Percentiles rank a stretch among this genome's conserved stretches.
Conservation (phyloP, 2,888 invertebrate genomes). For the Apamea crenata region DNA sequence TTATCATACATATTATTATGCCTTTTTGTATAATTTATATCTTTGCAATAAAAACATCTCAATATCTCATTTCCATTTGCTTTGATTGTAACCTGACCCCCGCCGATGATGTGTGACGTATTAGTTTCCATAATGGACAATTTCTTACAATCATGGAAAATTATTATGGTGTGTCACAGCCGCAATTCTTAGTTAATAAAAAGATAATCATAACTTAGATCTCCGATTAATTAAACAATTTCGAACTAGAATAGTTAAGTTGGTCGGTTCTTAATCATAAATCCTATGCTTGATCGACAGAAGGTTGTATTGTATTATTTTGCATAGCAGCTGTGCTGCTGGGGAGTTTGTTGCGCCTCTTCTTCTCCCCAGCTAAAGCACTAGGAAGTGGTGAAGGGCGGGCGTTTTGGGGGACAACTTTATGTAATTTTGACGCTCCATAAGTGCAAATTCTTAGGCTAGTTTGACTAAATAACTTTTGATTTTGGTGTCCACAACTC, state of each 20-base stretch:
- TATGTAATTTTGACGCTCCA: not conserved
- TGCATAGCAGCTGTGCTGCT: not conserved
- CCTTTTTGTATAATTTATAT: conserved; percentile 14
- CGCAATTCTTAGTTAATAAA: not conserved
- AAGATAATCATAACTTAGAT: not conserved
- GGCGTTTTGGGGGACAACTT: not conserved
- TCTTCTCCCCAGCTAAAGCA: not conserved
- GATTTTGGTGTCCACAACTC: not conserved
- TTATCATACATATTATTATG: conserved; percentile 5
- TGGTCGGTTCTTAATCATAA: not conserved
- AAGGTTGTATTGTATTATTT: not conserved
- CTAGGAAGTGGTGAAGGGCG: not conserved
- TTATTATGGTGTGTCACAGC: not conserved
- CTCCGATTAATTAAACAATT: not conserved
- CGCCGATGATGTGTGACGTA: conserved; percentile 2
- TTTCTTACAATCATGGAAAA: not conserved
- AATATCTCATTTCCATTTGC: conserved; percentile 20
- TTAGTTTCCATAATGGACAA: not conserved
- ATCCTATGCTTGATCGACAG: not conserved
- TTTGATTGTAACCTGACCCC: conserved; percentile 23
- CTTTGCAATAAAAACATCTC: conserved; percentile 38
- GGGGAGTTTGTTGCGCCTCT: not conserved
- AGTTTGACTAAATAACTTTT: not conserved
- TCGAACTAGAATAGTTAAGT: not conserved
- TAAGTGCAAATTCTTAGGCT: not conserved